Evolutionary conservation across 2,113 vertebrate species (phyloP).

Genomic region (Ardeotis arabs): DNA sequence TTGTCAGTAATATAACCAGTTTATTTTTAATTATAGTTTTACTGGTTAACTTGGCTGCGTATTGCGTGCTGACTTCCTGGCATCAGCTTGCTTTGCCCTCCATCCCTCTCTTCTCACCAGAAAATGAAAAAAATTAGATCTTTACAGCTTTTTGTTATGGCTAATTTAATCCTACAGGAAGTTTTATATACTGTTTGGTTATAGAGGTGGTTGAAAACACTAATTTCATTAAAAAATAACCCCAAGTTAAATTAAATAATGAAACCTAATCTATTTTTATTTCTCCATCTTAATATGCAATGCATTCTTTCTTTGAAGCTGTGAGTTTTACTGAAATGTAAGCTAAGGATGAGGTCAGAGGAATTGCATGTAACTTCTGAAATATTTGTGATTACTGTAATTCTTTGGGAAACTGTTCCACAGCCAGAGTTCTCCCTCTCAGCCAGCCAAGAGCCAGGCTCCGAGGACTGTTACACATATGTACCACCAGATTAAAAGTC

Average conservation of each 20-base stretch:
- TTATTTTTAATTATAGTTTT: not conserved
- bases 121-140: not conserved
- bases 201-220: not conserved
- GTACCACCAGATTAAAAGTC: not conserved
- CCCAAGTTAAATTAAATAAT: not conserved
- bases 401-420: not conserved
- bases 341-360: not conserved
- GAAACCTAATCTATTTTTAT: not conserved
- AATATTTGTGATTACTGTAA: not conserved
- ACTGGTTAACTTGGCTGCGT: not conserved
- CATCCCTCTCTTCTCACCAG: not conserved
- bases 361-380: not conserved
- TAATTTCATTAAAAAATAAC: not conserved
- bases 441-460: not conserved
- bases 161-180: not conserved
- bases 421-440: not conserved
- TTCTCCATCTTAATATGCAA: not conserved
- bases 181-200: not conserved
- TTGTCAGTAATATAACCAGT: not conserved
- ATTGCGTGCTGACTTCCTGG: not conserved
- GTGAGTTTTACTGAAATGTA: not conserved
- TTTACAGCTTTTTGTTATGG: not conserved
- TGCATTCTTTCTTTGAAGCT: not conserved
- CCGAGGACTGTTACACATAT: fast-evolving
- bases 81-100: not conserved